Conservation (phyloP, 2,888 invertebrate genomes). For the Monoplex corrugatus region DNA sequence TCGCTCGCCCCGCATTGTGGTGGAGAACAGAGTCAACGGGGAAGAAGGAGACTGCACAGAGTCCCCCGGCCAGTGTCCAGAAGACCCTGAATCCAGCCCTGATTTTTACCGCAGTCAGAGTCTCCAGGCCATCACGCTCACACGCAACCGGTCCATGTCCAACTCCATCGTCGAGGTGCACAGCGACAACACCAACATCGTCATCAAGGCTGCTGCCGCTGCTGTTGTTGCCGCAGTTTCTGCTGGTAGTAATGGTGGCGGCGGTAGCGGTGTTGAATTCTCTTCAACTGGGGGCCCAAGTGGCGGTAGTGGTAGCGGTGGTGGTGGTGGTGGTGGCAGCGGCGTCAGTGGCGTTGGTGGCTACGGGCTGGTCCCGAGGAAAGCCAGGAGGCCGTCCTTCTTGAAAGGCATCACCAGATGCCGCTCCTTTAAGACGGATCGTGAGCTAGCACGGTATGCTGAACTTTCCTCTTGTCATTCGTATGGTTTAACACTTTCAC, state of each 20-base stretch:
- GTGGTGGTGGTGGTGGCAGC: background rate
- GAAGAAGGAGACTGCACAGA: background rate
- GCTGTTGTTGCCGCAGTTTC: background rate
- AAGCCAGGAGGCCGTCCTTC: constrained; percentile 34
- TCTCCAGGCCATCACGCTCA: constrained; percentile 21
- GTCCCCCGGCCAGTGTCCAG: background rate
- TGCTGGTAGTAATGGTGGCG: background rate
- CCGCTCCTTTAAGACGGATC: constrained; percentile 37
- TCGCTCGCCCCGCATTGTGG: background rate
- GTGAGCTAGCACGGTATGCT: constrained; percentile 23
- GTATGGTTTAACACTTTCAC: background rate
- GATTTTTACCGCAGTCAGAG: background rate
- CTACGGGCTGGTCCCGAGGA: background rate
- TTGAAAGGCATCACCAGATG: constrained; percentile 14
- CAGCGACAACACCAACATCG: constrained; percentile 20
- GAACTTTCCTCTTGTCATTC: constrained; percentile 14
- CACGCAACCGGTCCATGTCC: constrained; percentile 40
- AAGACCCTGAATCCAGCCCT: too few relatives aligned
- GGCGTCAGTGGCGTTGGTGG: background rate
- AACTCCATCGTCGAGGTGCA: constrained; percentile 39
- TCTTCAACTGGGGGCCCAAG: too few relatives aligned
- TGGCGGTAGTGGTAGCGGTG: background rate
- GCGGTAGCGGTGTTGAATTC: too few relatives aligned
- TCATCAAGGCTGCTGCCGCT: background rate
- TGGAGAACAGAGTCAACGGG: background rate